Evolutionary conservation across 2,113 vertebrate genomes (phyloP).

Genomic region (Nothocercus julius): DNA sequence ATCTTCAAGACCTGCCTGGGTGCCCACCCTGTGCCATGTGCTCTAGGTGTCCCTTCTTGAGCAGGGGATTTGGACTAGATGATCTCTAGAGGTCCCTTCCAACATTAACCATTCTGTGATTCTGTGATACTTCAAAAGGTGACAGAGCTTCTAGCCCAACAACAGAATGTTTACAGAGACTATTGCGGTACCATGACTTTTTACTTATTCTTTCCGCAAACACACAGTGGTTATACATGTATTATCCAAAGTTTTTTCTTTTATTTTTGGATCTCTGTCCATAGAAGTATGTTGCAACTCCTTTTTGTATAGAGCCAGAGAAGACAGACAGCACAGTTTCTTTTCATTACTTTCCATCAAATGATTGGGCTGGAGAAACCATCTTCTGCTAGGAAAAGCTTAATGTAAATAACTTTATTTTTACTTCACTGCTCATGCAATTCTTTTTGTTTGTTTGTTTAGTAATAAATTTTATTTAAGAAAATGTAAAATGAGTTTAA

Average conservation of each 20-base stretch:
- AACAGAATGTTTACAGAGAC: neutral
- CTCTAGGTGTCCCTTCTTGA: too few species aligned
- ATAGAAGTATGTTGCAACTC: neutral
- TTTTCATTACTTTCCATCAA: neutral
- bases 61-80: too few species aligned
- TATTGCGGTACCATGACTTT: neutral
- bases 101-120: too few species aligned
- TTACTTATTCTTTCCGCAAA: neutral
- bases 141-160: neutral
- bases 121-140: neutral
- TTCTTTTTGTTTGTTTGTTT: neutral
- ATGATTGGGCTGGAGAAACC: neutral
- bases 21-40: too few species aligned
- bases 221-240: accelerated
- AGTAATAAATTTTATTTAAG: neutral
- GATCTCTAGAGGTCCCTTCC: too few species aligned
- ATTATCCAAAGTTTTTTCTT: neutral
- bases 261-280: neutral
- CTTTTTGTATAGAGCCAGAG: neutral
- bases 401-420: neutral
- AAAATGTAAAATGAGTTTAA: neutral
- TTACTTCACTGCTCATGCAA: neutral
- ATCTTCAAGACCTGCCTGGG: too few species aligned
- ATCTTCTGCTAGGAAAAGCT: neutral
- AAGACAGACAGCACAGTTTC: neutral